phyloP scores from a whole-genome alignment of 2,888 invertebrate species.

The Tipula lateralis region DNA sequence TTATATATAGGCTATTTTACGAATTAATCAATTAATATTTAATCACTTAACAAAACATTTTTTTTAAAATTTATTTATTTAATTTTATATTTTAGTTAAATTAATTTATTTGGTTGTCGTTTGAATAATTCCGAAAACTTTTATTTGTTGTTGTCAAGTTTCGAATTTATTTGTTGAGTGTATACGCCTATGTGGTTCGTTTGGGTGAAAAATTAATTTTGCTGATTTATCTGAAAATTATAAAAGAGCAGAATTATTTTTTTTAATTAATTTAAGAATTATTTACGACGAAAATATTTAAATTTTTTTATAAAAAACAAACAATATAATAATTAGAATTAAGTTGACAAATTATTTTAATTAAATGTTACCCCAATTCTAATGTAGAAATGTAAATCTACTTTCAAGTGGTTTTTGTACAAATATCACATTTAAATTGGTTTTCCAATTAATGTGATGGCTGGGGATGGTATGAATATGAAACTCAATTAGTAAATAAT shows the following conservation, averaged over 20 bases:
- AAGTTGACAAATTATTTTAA: constrained; percentile 11
- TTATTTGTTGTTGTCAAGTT: neutral
- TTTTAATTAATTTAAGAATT: neutral
- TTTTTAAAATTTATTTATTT: neutral
- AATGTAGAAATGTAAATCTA: too few relatives aligned
- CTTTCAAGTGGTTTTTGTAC: too few relatives aligned
- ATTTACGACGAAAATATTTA: neutral
- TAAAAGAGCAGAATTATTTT: neutral
- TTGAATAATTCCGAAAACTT: neutral
- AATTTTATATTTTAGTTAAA: neutral
- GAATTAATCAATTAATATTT: neutral
- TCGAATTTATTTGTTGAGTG: neutral
- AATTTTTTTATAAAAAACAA: neutral
- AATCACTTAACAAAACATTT: neutral
- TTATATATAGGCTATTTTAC: neutral
- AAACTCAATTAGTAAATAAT: too few relatives aligned
- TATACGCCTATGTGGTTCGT: neutral
- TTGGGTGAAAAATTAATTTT: neutral
- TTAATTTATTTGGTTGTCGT: neutral
- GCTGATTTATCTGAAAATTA: neutral
- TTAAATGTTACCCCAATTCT: neutral
- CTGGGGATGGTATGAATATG: too few relatives aligned
- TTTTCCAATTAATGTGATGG: too few relatives aligned
- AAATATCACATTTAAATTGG: too few relatives aligned
- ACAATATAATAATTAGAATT: neutral